Evolutionary conservation across 2,888 invertebrate genomes (phyloP).

Genomic region (Anthrax anthrax): DNA sequence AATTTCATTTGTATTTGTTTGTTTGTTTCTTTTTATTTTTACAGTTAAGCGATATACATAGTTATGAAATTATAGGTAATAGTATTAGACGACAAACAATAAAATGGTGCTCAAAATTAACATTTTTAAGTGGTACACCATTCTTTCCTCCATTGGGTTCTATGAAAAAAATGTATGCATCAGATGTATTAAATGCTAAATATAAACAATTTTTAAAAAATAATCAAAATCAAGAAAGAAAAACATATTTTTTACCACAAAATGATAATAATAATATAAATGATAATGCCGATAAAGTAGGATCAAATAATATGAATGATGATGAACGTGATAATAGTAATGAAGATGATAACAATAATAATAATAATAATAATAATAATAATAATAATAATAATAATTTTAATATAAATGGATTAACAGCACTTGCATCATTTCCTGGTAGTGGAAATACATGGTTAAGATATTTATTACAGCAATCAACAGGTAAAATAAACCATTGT

Average conservation of each 20-base stretch:
- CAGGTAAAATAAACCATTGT: too few species aligned
- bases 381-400: not conserved
- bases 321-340: too few species aligned
- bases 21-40: not conserved
- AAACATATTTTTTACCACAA: not conserved
- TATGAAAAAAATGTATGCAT: constrained; percentile 1
- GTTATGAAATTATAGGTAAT: constrained; percentile 25
- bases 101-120: constrained; percentile 31
- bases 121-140: constrained; percentile 16
- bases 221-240: not conserved
- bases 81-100: constrained; percentile 29
- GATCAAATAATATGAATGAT: not conserved
- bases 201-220: constrained; percentile 2
- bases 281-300: not conserved
- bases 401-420: constrained; percentile 26
- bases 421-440: constrained; percentile 67
- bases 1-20: too few species aligned
- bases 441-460: constrained; percentile 75
- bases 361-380: not conserved
- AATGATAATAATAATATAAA: too few species aligned
- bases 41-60: constrained; percentile 16
- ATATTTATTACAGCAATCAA: constrained; percentile 62
- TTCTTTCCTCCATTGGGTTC: not conserved
- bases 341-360: not conserved
- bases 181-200: not conserved